Conservation (phyloP, 2,113 vertebrate species). For the Trochalopteron elliotii region DNA sequence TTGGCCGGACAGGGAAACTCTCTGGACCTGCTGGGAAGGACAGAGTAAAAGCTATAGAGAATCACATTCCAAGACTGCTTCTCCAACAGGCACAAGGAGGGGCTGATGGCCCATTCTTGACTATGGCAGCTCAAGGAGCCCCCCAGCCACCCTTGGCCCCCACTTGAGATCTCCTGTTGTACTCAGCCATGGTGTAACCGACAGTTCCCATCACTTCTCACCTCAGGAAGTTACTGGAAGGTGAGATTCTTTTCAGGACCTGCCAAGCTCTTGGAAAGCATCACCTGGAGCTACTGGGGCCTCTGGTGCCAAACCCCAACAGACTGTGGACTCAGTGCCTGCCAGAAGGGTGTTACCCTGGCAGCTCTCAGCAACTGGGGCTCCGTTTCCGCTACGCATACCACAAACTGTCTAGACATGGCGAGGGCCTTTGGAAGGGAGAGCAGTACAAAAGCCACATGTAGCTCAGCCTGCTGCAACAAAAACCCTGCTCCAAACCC, state of each 20-base stretch:
- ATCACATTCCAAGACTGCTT: neutral
- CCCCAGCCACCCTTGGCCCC: neutral
- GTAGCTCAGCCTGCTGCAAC: constrained; percentile 14
- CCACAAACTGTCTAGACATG: constrained; percentile 54
- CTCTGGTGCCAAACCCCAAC: constrained; percentile 35
- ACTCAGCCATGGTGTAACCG: neutral
- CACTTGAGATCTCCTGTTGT: neutral
- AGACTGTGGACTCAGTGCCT: constrained; percentile 17
- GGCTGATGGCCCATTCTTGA: neutral
- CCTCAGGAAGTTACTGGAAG: constrained; percentile 53
- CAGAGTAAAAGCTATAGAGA: neutral
- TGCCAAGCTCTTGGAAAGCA: constrained; percentile 53
- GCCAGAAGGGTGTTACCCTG: constrained; percentile 64
- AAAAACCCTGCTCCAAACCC: neutral
- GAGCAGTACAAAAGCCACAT: constrained; percentile 36
- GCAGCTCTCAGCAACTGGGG: constrained; percentile 23
- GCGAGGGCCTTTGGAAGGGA: constrained; percentile 38
- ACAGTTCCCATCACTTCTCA: neutral
- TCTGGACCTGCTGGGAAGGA: constrained; percentile 53
- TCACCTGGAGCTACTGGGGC: constrained; percentile 38
- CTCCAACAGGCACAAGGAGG: neutral
- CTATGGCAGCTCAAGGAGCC: neutral
- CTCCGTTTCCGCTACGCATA: neutral
- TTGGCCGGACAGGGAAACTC: constrained; percentile 72
- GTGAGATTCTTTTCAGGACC: constrained; percentile 50